phyloP scores from a whole-genome alignment of 2,888 invertebrate genomes.

The Apotomis turbidana region DNA sequence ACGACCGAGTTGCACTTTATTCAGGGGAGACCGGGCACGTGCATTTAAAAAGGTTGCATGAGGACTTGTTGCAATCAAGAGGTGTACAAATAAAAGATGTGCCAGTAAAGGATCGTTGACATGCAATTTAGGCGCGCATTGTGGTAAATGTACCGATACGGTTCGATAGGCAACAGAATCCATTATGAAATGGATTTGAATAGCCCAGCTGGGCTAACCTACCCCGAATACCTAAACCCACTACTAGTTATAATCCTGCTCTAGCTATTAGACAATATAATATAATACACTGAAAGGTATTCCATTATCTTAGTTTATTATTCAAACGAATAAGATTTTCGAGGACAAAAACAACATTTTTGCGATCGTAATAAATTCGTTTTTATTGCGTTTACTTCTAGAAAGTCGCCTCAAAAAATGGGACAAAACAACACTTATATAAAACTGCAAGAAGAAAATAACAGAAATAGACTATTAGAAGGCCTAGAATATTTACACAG shows the following conservation, averaged over 20 bases:
- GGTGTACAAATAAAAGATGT: slow-evolving; percentile 37
- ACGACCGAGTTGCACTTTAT: slow-evolving; percentile 60
- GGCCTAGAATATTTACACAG: too few relatives aligned
- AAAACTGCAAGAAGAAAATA: neutral
- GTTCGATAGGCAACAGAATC: slow-evolving; percentile 32
- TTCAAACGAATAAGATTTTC: slow-evolving; percentile 7
- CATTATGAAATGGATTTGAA: slow-evolving; percentile 27
- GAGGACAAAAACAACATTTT: neutral
- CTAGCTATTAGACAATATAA: slow-evolving; percentile 18
- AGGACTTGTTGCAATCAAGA: slow-evolving; percentile 33
- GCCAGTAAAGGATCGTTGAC: slow-evolving; percentile 33
- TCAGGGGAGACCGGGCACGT: slow-evolving; percentile 52
- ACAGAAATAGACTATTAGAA: too few relatives aligned
- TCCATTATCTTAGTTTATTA: slow-evolving; percentile 22
- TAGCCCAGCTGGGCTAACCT: slow-evolving; percentile 5
- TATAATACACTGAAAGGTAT: slow-evolving; percentile 33
- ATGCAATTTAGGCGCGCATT: slow-evolving; percentile 33
- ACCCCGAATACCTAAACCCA: slow-evolving; percentile 3
- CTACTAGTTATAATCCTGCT: slow-evolving; percentile 15
- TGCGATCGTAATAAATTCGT: neutral
- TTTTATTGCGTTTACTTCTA: neutral
- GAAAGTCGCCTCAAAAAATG: neutral
- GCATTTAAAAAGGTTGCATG: slow-evolving; percentile 47
- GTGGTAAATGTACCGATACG: slow-evolving; percentile 10
- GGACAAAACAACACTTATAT: neutral